Evolutionary conservation across 2,113 vertebrate genomes (phyloP).

Genomic region (Daubentonia madagascariensis): DNA sequence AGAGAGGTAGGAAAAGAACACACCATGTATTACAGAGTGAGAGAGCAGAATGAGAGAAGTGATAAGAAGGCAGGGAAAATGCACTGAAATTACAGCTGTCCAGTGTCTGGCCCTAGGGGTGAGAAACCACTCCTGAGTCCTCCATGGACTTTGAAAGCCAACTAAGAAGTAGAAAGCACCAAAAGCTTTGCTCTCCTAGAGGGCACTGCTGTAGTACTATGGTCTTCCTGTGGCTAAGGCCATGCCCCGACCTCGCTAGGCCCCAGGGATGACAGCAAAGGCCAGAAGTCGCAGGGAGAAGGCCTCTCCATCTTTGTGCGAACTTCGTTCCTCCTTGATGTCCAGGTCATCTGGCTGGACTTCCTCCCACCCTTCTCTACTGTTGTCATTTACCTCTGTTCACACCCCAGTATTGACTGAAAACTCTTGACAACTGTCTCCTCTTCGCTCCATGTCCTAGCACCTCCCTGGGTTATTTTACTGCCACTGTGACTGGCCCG

Average conservation of each 20-base stretch:
- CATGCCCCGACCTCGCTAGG: background rate
- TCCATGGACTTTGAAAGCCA: background rate
- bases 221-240: background rate
- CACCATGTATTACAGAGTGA: background rate
- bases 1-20: background rate
- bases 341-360: background rate
- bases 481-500: background rate
- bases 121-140: background rate
- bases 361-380: background rate
- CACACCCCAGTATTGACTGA: background rate
- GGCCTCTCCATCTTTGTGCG: background rate
- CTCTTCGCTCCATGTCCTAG: background rate
- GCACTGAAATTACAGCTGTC: background rate
- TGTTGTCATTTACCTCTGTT: background rate
- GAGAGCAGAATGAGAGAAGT: background rate
- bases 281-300: background rate
- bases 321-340: background rate
- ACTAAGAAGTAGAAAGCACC: background rate
- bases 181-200: background rate
- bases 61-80: background rate
- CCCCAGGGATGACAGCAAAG: background rate
- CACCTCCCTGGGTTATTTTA: background rate
- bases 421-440: background rate
- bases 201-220: fast-evolving
- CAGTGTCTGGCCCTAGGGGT: background rate